Base-by-base conservation (phyloP, 2,797 vertebrate species). In the Buphagus erythrorhynchus region DNA sequence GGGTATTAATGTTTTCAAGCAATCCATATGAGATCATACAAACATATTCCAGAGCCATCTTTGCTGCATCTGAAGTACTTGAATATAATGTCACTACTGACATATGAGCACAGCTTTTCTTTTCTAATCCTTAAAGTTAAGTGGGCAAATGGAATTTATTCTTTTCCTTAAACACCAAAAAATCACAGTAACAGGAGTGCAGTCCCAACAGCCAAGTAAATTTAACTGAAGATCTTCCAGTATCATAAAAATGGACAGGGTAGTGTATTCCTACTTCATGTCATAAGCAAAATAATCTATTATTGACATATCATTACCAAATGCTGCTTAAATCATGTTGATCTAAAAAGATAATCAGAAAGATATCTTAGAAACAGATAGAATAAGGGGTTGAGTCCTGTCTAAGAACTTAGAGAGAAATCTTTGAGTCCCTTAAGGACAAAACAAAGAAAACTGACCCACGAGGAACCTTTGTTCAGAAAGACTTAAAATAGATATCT, bases 1-100 rank as follows among this genome's bases (percentile, higher is more conserved):
- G 31, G 11, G 14, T 63, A 36, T 43, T 45, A 48, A 16, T 88
- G 74, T 83, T 93, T 86, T 86, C 69, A 79, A 88, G 31, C 35
- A 91, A 52, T 28, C 21, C 10, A 8, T 31, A 13, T 0, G 0
- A 35, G 10, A 52, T 78, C 31, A 28, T 52, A 12, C 3, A 71
- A 79, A 51, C 4, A 29, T 57, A 67, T 75, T 81, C 11, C 43
- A 76, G 33, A 72, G 9, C 2, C 6, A 59, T 49, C 17, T 73
- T 69, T 88, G 42, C 65, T 81, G 11, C 55, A 51, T 7, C 26
- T 72, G 11, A 92, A 76, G 5, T 33, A 33, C n/a, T 46, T 42
- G 26, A 16, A 36, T 57, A 33, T 83, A 86, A 71, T 69, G 15
- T 8, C 51, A 36, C 10, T 68, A 15, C 2, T 36, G n/a, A 92